Evolutionary conservation across 2,113 vertebrate species (phyloP).

Genomic region (Stomatorhinus ivindoensis): DNA sequence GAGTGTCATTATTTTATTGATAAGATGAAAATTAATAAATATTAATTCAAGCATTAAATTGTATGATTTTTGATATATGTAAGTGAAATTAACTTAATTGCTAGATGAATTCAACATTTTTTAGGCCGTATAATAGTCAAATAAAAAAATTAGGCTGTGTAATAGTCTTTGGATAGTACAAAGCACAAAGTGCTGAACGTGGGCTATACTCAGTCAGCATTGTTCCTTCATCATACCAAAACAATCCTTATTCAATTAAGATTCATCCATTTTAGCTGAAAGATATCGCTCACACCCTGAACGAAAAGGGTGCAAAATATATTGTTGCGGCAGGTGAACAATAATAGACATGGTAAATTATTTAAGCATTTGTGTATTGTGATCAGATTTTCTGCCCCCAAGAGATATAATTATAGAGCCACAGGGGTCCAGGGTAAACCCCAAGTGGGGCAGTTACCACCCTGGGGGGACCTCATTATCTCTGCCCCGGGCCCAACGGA

Average conservation of each 20-base stretch:
- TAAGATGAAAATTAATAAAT: background rate
- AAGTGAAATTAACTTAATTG: background rate
- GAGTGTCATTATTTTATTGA: background rate
- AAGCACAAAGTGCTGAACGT: background rate
- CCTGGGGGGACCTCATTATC: constrained; percentile 28
- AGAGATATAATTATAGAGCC: constrained; percentile 27
- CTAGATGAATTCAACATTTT: background rate
- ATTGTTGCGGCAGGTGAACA: constrained; percentile 27
- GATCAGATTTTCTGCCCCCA: constrained; percentile 23
- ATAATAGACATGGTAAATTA: constrained; percentile 21
- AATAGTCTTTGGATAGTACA: background rate
- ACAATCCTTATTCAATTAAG: constrained; percentile 15
- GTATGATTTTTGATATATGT: background rate
- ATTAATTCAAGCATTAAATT: background rate
- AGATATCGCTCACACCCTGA: constrained; percentile 26
- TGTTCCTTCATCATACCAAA: background rate
- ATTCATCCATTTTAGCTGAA: constrained; percentile 30
- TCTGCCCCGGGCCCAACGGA: background rate
- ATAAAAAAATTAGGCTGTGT: background rate
- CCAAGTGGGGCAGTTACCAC: constrained; percentile 8
- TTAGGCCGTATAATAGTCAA: background rate
- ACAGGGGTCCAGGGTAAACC: background rate
- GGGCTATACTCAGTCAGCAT: background rate
- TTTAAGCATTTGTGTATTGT: constrained; percentile 22
- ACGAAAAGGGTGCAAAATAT: constrained; percentile 42